Percentiles rank a stretch among this genome's conserved stretches.
phyloP scores from a whole-genome alignment of 2,888 invertebrate genomes.

The Mesodorylaimus sp. region DNA sequence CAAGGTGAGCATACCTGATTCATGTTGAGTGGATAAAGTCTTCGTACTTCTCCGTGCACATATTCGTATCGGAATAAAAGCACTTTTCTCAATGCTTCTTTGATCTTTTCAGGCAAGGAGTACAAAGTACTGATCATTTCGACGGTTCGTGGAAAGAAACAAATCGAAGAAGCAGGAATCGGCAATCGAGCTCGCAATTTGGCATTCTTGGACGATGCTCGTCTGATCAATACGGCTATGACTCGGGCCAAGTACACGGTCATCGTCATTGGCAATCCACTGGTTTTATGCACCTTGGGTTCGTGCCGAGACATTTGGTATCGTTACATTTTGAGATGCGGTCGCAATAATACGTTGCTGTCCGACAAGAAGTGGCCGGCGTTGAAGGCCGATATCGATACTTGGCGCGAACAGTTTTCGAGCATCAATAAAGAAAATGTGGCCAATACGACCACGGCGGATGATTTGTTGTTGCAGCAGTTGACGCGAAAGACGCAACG shows the following conservation, averaged over 20 bases:
- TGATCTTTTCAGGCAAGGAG: constrained; percentile 45
- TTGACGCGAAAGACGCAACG: no score
- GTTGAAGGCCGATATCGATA: no score
- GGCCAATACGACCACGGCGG: no score
- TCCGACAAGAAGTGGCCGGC: no score
- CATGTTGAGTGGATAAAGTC: no score
- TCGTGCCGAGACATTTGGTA: constrained; percentile 42
- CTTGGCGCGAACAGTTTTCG: no score
- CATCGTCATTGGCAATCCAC: constrained; percentile 64
- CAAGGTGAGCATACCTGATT: no score
- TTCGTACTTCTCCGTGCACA: no score
- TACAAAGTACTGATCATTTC: constrained; percentile 62
- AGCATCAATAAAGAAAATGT: no score
- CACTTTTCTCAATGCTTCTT: constrained; percentile 3
- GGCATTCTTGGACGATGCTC: constrained; percentile 54
- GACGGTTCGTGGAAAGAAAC: constrained; percentile 54
- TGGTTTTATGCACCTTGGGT: constrained; percentile 58
- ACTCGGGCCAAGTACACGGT: constrained; percentile 61
- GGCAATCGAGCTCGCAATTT: not conserved
- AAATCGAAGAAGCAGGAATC: constrained; percentile 41
- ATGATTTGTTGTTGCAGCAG: no score
- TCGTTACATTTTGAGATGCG: not conserved
- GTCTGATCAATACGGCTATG: constrained; percentile 61
- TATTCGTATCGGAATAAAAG: no score
- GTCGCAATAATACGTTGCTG: no score